phyloP scores from a whole-genome alignment of 2,797 vertebrate species.

The Borostomias antarcticus region DNA sequence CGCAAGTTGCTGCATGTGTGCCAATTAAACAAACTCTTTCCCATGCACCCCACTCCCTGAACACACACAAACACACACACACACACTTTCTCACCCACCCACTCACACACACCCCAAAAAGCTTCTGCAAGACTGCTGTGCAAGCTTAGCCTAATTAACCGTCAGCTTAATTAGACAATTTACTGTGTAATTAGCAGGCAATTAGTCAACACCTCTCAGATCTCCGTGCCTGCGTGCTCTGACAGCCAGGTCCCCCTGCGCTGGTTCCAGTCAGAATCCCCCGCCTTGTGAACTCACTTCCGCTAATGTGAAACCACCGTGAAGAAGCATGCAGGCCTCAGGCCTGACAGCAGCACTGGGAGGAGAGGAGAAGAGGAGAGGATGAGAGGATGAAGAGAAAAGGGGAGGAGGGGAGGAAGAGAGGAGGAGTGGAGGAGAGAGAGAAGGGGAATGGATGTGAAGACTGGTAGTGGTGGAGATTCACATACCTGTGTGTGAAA shows the following conservation, averaged over 20 bases:
- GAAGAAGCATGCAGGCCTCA: conserved; percentile 50
- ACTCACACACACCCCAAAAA: conserved; percentile 62
- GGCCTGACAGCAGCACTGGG: no score
- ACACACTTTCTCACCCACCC: conserved; percentile 8
- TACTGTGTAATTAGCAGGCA: conserved; percentile 97
- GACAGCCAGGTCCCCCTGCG: conserved; percentile 58
- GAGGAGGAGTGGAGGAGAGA: background rate
- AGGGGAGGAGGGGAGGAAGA: background rate
- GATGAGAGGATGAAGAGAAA: background rate
- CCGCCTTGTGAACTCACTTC: conserved; percentile 51
- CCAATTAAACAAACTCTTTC: conserved; percentile 89
- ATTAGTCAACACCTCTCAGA: conserved; percentile 96
- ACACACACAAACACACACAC: conserved; percentile 14
- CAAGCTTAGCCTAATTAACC: conserved; percentile 93
- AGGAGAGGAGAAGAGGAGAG: no score
- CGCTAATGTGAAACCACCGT: conserved; percentile 47
- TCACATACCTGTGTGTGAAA: background rate
- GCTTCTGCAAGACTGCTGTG: conserved; percentile 91
- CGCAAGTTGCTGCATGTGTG: conserved; percentile 85
- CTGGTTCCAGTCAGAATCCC: conserved; percentile 47
- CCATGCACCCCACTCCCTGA: conserved; percentile 78
- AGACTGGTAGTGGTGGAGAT: background rate
- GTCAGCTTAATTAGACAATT: conserved; percentile 97
- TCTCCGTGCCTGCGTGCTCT: conserved; percentile 74
- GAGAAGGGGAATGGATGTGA: no score